Base-by-base conservation (phyloP, 1,140 invertebrate species). In the Meloidogyne floridensis region DNA sequence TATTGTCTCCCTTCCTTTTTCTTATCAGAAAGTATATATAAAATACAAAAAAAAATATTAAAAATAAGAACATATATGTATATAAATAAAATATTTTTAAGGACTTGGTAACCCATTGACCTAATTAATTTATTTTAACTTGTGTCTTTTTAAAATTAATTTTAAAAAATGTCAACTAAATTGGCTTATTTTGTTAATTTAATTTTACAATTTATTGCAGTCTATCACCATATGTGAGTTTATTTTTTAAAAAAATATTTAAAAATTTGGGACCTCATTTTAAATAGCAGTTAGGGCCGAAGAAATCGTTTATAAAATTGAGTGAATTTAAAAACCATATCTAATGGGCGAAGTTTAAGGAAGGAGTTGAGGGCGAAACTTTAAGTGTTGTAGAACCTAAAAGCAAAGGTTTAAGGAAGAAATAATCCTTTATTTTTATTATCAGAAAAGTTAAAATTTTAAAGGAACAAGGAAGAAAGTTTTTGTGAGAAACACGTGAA, bases 161-260 rank as follows among this genome's bases (percentile, higher is more conserved):
- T 18, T 43, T 59, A 53, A 71, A 5, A 15, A 71, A 79, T 79
- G 59, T 43, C 42, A 43, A 53, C 53, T 47, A 65, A 72, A 54
- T 43, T 72, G 8, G 9, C 32, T 20, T 11, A 42, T 72, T 43
- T 32, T 32, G 32, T 18, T 20, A 7, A 72, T 72, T 10, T 9
- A 54, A 71, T 72, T 79, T 13, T 75, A 59, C 74, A 75, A 42
- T 59, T 75, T 53, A 20, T 75, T 59, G 74, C 74, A 4, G 74
- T 53, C 6, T 75, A 47, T 75, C 74, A 75, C 43, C 74, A 75
- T 15, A 75, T 47, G 74, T 75, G 51, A 75, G 43, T 75, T 20
- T 53, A 59, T 59, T 15, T 15, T 59, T 59, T 0, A 47, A 47
- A 47, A 32, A 32, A 32, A 20, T 20, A 20, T 32, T 32, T 32